Conservation (phyloP, 2,888 invertebrate genomes). For the Lasioglossum pauxillum region DNA sequence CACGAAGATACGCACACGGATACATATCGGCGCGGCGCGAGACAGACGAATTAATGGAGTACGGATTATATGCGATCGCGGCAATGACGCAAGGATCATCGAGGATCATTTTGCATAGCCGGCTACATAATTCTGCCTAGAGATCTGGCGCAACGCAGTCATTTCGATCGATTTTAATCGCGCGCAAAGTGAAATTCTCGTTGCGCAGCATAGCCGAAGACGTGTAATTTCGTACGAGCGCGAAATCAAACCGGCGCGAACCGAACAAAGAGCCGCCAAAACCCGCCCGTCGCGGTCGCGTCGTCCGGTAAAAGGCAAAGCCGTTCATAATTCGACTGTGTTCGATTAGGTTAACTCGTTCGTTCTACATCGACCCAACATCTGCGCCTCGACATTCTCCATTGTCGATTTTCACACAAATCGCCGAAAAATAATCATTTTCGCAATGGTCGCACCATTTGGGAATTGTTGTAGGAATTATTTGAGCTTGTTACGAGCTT, state of each 20-base stretch:
- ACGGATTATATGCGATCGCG: background rate
- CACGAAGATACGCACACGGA: slow-evolving; percentile 40
- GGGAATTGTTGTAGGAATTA: background rate
- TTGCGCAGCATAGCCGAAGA: background rate
- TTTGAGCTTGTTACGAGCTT: too few species aligned
- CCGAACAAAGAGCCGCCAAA: background rate
- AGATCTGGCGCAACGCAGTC: slow-evolving; percentile 26
- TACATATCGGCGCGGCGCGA: background rate
- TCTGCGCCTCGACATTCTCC: background rate
- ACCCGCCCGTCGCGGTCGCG: background rate
- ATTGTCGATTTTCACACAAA: background rate
- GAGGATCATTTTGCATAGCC: slow-evolving; percentile 5
- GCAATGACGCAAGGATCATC: slow-evolving; percentile 28
- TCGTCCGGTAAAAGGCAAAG: background rate
- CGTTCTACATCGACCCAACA: background rate
- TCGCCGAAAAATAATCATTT: background rate
- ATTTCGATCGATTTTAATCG: background rate
- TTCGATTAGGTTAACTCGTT: background rate
- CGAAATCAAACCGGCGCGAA: background rate
- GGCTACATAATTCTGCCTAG: background rate
- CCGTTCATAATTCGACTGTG: background rate
- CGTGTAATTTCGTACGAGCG: background rate
- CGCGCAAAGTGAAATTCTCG: slow-evolving; percentile 11
- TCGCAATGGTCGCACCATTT: background rate
- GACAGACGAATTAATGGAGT: slow-evolving; percentile 37